Percentiles rank a stretch among this genome's conserved stretches.
phyloP scores from a whole-genome alignment of 2,113 vertebrate genomes.

The Calidris pugnax region DNA sequence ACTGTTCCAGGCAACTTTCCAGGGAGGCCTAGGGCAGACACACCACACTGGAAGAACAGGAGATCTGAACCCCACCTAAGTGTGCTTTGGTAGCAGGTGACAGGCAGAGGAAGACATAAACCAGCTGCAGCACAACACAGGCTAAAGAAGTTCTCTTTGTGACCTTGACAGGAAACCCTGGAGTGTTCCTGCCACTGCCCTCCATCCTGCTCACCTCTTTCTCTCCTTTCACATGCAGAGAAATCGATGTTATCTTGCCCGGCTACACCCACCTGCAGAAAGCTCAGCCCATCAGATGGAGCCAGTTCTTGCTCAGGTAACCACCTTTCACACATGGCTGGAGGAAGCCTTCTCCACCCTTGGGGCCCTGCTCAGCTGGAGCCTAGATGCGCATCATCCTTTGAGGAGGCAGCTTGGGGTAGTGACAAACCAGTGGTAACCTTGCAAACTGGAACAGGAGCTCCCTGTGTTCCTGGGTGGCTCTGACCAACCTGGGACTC shows the following conservation, averaged over 20 bases:
- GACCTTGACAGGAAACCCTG: background rate
- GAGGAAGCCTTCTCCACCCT: background rate
- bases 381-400: background rate
- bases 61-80: background rate
- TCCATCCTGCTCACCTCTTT: background rate
- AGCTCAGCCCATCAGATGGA: slow-evolving; percentile 97
- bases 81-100: background rate
- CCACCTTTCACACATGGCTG: background rate
- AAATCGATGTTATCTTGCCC: slow-evolving; percentile 89
- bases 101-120: too few relatives aligned
- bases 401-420: background rate
- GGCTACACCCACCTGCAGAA: slow-evolving; percentile 98
- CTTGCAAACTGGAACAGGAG: background rate
- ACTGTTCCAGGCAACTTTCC: background rate
- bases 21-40: background rate
- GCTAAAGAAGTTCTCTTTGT: background rate
- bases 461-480: background rate
- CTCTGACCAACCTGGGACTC: too few relatives aligned
- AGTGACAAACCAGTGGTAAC: background rate
- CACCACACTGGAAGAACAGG: background rate
- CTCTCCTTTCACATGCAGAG: slow-evolving; percentile 70
- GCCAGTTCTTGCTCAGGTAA: slow-evolving; percentile 95
- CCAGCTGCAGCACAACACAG: background rate
- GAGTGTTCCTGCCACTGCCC: background rate
- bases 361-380: background rate